These are phyloP conservation scores for Campoplex capitator DNA, from an alignment of 2,888 invertebrate species.

Conservation along the genomic window DNA sequence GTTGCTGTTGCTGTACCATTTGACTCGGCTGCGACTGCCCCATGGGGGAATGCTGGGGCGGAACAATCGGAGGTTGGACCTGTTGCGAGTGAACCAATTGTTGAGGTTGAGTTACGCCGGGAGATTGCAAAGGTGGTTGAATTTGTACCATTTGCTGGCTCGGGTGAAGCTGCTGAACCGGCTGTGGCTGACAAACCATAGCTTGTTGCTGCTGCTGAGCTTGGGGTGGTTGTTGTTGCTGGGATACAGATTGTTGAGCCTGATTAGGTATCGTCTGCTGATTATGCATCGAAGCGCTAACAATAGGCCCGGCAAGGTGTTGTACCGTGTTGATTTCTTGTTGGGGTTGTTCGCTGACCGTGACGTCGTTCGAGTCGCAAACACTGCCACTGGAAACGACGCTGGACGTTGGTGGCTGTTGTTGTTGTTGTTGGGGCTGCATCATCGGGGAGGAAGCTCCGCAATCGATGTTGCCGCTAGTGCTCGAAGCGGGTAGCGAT, in stretches of 20 bases:
- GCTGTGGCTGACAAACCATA: constrained; percentile 64
- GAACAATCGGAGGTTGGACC: constrained; percentile 52
- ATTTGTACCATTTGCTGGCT: constrained; percentile 66
- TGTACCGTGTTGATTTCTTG: constrained; percentile 76
- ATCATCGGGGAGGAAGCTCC: constrained; percentile 73
- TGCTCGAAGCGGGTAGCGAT: constrained; percentile 82
- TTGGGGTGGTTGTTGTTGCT: constrained; percentile 58
- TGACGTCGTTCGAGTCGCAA: constrained; percentile 53
- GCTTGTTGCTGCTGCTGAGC: constrained; percentile 42
- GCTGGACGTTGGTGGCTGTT: constrained; percentile 70
- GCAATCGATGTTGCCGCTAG: constrained; percentile 81
- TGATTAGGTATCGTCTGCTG: constrained; percentile 63
- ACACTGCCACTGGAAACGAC: constrained; percentile 76
- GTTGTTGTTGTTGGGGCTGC: constrained; percentile 67
- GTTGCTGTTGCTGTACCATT: constrained; percentile 31
- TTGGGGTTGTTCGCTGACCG: constrained; percentile 74
- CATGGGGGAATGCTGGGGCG: constrained; percentile 57
- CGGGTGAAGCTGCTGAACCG: constrained; percentile 63
- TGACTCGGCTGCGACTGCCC: constrained; percentile 25
- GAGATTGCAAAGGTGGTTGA: constrained; percentile 64
- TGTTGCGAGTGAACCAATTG: constrained; percentile 62
- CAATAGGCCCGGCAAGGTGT: constrained; percentile 59
- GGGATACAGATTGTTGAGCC: constrained; percentile 70
- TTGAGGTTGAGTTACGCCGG: constrained; percentile 62
- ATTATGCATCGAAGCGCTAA: constrained; percentile 52